Conservation (phyloP, 1,140 invertebrate genomes). For the Pseudoatta argentina region DNA sequence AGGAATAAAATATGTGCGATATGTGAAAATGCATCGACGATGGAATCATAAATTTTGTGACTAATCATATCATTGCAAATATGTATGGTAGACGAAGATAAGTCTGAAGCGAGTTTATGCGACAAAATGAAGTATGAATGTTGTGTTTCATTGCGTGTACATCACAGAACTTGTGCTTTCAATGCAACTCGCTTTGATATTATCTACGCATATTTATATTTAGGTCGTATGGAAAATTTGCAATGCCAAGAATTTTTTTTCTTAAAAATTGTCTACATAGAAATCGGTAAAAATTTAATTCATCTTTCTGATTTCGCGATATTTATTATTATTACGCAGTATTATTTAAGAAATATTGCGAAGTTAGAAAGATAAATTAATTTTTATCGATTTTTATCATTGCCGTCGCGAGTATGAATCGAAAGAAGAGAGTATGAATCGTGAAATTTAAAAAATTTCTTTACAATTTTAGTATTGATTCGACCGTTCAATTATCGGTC, state of each 20-base stretch:
- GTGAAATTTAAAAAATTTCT: too few relatives aligned
- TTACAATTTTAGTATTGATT: too few relatives aligned
- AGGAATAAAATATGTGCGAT: neutral
- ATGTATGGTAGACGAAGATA: slow-evolving; percentile 26
- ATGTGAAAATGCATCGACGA: neutral
- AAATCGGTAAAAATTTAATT: neutral
- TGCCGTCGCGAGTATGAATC: too few relatives aligned
- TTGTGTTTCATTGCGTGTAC: neutral
- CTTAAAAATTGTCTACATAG: neutral
- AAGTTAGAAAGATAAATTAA: too few relatives aligned
- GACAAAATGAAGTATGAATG: slow-evolving; percentile 15
- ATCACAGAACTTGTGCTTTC: neutral
- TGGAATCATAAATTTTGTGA: neutral
- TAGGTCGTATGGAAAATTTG: neutral
- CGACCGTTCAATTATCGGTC: too few relatives aligned
- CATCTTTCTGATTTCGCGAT: neutral
- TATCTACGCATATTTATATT: neutral
- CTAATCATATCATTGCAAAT: neutral
- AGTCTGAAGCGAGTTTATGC: neutral
- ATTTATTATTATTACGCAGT: neutral
- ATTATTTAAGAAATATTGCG: neutral
- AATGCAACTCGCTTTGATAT: neutral
- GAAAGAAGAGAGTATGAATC: too few relatives aligned
- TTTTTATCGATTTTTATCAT: too few relatives aligned
- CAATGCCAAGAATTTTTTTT: neutral